Conservation (phyloP, 2,113 vertebrate genomes). For the Ptilonorhynchus violaceus region DNA sequence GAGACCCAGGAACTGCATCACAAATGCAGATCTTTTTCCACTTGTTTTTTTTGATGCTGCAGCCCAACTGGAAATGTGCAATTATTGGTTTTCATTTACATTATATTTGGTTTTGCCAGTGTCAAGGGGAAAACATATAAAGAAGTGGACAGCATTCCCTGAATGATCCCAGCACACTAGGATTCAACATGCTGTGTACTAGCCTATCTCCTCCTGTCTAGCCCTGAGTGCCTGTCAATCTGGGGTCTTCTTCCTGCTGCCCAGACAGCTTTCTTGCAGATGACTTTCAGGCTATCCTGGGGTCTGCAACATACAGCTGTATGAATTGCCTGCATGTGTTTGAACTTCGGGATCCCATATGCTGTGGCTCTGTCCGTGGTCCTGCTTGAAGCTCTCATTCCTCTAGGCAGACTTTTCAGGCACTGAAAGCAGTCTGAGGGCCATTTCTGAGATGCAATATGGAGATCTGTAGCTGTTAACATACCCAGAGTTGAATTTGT, state of each 20-base stretch:
- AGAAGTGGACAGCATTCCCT: neutral
- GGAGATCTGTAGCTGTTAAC: neutral
- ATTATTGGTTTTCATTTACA: neutral
- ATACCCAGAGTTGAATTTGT: neutral
- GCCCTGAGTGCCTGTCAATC: neutral
- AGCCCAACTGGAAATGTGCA: neutral
- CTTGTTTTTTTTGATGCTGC: neutral
- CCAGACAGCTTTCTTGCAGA: neutral
- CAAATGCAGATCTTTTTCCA: neutral
- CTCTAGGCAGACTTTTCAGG: neutral
- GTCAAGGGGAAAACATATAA: neutral
- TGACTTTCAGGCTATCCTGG: neutral
- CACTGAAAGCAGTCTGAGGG: neutral
- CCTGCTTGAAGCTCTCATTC: neutral
- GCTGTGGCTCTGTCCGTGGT: neutral
- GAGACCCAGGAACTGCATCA: neutral
- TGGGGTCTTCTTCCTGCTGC: neutral
- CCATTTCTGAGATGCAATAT: neutral
- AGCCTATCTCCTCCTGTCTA: neutral
- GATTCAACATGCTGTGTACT: neutral
- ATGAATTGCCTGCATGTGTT: neutral
- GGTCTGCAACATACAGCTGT: accelerated
- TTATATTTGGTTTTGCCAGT: neutral
- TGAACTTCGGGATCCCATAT: neutral
- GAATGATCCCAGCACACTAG: neutral